Base-by-base conservation (phyloP, 2,888 invertebrate species). In the Ernsta delagoae region DNA sequence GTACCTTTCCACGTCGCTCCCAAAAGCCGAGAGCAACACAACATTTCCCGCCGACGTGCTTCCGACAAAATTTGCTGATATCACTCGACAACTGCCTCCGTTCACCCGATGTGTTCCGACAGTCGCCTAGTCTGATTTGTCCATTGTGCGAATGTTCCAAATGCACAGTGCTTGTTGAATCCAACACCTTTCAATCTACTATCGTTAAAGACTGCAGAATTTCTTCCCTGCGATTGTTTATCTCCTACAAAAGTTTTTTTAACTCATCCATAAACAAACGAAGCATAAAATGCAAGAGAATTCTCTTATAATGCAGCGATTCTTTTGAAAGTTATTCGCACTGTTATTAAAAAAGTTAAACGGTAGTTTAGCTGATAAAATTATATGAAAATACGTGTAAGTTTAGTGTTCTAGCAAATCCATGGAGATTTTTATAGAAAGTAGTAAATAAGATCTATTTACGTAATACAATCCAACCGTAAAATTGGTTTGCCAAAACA, bases 51-150 rank as follows among this genome's bases (percentile, higher is more conserved):
- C 16, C 12, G n/a, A 50, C 7, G 1, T 45, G 12, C 48, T 54
- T 57, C 56, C 59, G 41, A 59, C 7, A 65, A 36, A 59, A 53
- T 66, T 66, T 59, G 53, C 66, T 66, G 59, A 66, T 66, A 60
- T 53, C 41, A 54, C 54, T 45, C 43, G 53, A 54, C 60, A 66
- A 24, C 59, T 39, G 45, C 41, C 24, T 50, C 65, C 59, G 53
- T 66, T 66, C 53, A 34, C 41, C 53, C 61, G 45, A 56, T 34
- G 60, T 54, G 54, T 67, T 67, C 60, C 64, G 60, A 34, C 43
- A 16, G 41, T 61, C 56, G 48, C 36, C 45, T 61, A 48, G 48
- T n/a, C 61, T 67, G 54, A 67, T 57, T 62, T 50, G 68, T 41
- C 61, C 45, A 68, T 62, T 67, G 54, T 67, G 11, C 34, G n/a